phyloP scores from a whole-genome alignment of 2,113 vertebrate genomes.

The Sinosuthora webbiana region DNA sequence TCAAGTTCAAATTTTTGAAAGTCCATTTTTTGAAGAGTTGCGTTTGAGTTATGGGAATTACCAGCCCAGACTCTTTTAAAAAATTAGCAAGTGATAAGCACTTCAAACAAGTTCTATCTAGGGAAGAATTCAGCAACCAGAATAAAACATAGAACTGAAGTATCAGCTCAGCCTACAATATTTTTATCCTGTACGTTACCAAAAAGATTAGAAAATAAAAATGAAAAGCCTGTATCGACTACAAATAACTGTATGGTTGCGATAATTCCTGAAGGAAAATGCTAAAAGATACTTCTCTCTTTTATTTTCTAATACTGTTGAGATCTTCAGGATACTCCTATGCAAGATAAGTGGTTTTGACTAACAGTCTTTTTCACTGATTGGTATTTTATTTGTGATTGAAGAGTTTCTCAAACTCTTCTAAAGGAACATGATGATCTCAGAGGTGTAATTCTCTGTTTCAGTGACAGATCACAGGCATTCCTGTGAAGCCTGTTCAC shows the following conservation, averaged over 20 bases:
- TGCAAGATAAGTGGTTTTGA: neutral
- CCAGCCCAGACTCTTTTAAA: neutral
- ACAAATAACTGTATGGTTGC: neutral
- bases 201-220: neutral
- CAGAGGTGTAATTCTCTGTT: accelerated
- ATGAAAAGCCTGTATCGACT: neutral
- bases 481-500: neutral
- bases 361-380: neutral
- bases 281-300: neutral
- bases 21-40: neutral
- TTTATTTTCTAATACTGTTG: neutral
- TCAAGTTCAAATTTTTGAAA: neutral
- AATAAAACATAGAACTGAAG: neutral
- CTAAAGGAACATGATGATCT: neutral
- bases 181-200: neutral
- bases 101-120: neutral
- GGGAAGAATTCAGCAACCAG: neutral
- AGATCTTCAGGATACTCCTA: neutral
- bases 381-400: neutral
- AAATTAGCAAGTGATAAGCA: neutral
- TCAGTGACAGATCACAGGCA: neutral
- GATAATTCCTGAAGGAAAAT: neutral
- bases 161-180: neutral
- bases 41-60: neutral
- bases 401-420: neutral